These are phyloP conservation scores for Manis pentadactyla DNA, from an alignment of 2,797 vertebrate species.

Conservation along the genomic window DNA sequence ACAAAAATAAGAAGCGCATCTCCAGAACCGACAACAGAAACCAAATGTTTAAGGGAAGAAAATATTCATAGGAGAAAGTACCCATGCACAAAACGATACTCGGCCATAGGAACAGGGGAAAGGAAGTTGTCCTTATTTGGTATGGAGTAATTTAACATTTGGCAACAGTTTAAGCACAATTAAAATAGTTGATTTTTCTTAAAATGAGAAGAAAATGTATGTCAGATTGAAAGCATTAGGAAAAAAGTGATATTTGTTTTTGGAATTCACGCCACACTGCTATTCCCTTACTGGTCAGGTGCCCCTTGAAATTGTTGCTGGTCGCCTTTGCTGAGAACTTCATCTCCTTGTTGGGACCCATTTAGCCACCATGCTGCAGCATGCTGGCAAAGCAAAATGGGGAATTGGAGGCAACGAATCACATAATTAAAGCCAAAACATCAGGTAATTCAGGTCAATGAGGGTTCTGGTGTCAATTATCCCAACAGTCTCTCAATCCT, in stretches of 20 bases:
- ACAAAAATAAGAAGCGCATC: neutral
- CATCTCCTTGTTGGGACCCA: neutral
- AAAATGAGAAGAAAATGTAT: constrained; percentile 50
- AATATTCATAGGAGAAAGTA: neutral
- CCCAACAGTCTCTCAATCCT: constrained; percentile 37
- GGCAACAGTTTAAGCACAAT: constrained; percentile 37
- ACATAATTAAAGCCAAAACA: constrained; percentile 69
- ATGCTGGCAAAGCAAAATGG: constrained; percentile 47
- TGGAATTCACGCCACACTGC: neutral
- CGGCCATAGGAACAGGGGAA: neutral
- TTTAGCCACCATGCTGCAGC: neutral
- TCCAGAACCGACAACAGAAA: neutral
- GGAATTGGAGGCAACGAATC: constrained; percentile 50
- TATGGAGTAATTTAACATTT: constrained; percentile 3
- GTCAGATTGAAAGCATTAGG: constrained; percentile 19
- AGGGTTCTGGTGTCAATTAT: constrained; percentile 56
- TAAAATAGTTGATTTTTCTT: constrained; percentile 47
- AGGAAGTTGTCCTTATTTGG: neutral
- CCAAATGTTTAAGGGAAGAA: neutral
- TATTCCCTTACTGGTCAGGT: neutral
- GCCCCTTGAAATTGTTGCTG: constrained; percentile 48
- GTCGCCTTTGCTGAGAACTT: constrained; percentile 45
- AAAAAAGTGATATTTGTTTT: constrained; percentile 33
- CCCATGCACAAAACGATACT: neutral
- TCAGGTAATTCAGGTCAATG: constrained; percentile 66